A percentile compares a stretch with the other conserved stretches of the same genome.
Conservation (phyloP, 2,888 invertebrate species). For the Xestobium rufovillosum region DNA sequence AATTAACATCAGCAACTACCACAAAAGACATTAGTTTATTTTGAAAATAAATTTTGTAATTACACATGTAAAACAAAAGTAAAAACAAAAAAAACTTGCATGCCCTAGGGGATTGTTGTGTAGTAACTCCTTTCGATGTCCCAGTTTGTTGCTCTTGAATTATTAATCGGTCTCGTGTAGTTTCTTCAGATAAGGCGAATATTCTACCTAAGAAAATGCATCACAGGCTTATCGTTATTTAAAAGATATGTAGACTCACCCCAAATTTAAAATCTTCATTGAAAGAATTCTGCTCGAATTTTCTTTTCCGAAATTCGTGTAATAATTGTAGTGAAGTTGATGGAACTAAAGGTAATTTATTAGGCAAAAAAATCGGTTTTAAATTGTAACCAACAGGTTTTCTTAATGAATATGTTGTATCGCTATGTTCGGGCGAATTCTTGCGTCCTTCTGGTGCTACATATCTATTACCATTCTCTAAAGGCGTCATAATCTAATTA, state of each 20-base stretch:
- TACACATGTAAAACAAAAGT: neutral
- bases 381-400: conserved; percentile 31
- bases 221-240: too few relatives aligned
- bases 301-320: too few relatives aligned
- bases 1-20: too few relatives aligned
- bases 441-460: conserved; percentile 47
- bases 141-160: too few relatives aligned
- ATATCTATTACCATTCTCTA: conserved; percentile 49
- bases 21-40: conserved; percentile 1
- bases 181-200: too few relatives aligned
- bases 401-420: conserved; percentile 53
- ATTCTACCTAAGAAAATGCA: too few relatives aligned
- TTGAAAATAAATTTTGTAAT: conserved; percentile 5
- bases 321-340: conserved; percentile 19
- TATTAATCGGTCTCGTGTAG: conserved; percentile 18
- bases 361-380: conserved; percentile 11
- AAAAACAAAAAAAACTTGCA: too few relatives aligned
- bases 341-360: conserved; percentile 13
- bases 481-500: conserved; percentile 38
- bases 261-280: too few relatives aligned
- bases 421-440: conserved; percentile 44
- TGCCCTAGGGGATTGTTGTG: too few relatives aligned
- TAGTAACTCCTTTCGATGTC: too few relatives aligned
- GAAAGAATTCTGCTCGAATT: too few relatives aligned
- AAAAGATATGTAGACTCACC: too few relatives aligned